Evolutionary conservation across 1,140 invertebrate genomes (phyloP), one percentile per base, ranked within the genome.

Genomic region (Argopecten irradians): DNA sequence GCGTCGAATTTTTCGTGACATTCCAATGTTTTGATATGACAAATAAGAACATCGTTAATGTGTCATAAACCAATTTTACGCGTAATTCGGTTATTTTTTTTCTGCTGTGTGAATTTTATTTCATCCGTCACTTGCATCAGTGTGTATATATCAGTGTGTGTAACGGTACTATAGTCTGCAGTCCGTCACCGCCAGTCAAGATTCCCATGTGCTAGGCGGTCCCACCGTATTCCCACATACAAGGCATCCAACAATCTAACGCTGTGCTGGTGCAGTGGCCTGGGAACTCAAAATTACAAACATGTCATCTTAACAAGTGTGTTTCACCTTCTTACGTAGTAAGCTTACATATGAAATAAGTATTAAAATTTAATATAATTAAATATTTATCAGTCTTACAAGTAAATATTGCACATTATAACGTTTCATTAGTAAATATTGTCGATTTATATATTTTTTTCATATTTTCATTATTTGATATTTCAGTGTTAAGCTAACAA

Each of bases 181-280:
- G 55, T 71, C n/a, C 55, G 55, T 71, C 55, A 71, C 55, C n/a
- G 55, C 55, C 16, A 71, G 55, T n/a, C 55, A n/a, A 28, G 22
- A n/a, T 71, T 71, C 55, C 55, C 55, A 71, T 71, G 55, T 71
- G 55, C 55, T 71, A 71, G 55, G 55, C 55, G 28, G 55, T 16
- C 55, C 22, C 55, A 28, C 55, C 55, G 28, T n/a, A 71, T 71
- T 71, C 55, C 55, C 55, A 71, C 55, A 71, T 71, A 71, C 55
- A 71, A 22, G 55, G 55, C 55, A 22, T 71, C 55, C 55, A 71
- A 71, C 55, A 71, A 71, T 71, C 55, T 71, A 71, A 71, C 55
- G 55, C 55, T 71, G 55, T 71, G 55, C 14, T 71, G 16, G 55
- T 71, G 55, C 55, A 71, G n/a, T 71, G 55, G 55, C n/a, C 55